Percentiles rank a stretch among this genome's conserved stretches.
phyloP scores from a whole-genome alignment of 2,113 vertebrate genomes.

The Elephas maximus region DNA sequence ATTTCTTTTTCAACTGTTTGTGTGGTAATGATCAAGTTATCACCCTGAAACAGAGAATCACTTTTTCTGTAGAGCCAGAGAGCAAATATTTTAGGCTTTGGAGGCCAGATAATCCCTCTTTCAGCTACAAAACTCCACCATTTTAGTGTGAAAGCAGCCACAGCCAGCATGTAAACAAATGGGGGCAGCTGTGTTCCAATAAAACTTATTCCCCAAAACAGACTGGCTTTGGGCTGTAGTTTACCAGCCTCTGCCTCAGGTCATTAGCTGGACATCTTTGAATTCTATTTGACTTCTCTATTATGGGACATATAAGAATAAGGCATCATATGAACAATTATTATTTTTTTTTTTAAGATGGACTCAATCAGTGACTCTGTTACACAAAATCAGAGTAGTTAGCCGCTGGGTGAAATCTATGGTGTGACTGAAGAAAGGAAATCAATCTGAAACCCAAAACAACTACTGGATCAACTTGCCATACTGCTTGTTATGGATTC shows the following conservation, averaged over 20 bases:
- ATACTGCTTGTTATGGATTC: background rate
- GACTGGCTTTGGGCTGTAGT: background rate
- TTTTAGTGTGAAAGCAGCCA: background rate
- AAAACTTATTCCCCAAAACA: constrained; percentile 21
- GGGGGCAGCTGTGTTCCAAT: background rate
- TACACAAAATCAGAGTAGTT: background rate
- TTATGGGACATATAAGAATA: background rate
- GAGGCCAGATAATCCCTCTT: background rate
- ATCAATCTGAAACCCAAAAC: background rate
- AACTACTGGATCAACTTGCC: background rate
- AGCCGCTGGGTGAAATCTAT: background rate
- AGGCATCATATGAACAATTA: background rate
- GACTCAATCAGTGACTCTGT: background rate
- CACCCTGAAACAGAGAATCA: accelerated
- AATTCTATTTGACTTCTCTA: background rate
- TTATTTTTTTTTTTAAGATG: background rate
- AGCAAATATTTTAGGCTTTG: background rate
- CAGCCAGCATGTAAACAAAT: background rate
- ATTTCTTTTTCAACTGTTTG: background rate
- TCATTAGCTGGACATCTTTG: background rate
- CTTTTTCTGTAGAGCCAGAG: background rate
- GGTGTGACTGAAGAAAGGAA: background rate
- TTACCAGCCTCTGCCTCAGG: background rate
- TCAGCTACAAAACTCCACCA: background rate
- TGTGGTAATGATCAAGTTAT: background rate